Conservation (phyloP, 2,113 vertebrate genomes). For the Mandrillus leucophaeus region DNA sequence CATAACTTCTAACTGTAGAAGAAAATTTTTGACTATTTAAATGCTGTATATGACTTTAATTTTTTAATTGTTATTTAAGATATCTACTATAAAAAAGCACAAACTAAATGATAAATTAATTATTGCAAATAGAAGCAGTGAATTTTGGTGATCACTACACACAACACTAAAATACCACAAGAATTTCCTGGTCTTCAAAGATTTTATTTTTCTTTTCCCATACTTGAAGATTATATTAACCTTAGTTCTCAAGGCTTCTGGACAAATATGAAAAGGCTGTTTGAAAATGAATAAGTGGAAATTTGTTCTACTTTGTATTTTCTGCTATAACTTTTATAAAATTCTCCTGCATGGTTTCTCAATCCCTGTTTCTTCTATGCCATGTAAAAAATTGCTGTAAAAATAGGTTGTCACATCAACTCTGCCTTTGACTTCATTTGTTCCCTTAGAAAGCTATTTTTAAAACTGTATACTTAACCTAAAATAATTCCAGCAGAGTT, state of each 20-base stretch:
- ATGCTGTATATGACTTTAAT: not conserved
- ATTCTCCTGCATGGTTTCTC: not conserved
- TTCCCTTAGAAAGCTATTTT: not conserved
- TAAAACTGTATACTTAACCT: not conserved
- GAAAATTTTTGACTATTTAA: not conserved
- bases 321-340: not conserved
- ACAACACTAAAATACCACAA: not conserved
- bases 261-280: not conserved
- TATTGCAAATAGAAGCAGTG: not conserved
- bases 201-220: not conserved
- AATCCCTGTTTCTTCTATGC: not conserved
- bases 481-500: not conserved
- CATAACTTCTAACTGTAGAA: not conserved
- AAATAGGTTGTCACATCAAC: not conserved
- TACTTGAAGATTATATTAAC: not conserved
- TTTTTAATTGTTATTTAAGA: slow-evolving; percentile 11
- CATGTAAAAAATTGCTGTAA: not conserved
- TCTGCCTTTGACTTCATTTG: not conserved
- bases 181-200: not conserved
- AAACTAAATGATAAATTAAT: not conserved
- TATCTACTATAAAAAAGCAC: not conserved
- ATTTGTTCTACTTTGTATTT: not conserved
- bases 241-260: not conserved
- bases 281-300: not conserved
- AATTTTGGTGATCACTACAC: not conserved